These are phyloP conservation scores for Pseudocheirus occidentalis DNA, from an alignment of 2,797 vertebrate genomes.

Conservation along the genomic window DNA sequence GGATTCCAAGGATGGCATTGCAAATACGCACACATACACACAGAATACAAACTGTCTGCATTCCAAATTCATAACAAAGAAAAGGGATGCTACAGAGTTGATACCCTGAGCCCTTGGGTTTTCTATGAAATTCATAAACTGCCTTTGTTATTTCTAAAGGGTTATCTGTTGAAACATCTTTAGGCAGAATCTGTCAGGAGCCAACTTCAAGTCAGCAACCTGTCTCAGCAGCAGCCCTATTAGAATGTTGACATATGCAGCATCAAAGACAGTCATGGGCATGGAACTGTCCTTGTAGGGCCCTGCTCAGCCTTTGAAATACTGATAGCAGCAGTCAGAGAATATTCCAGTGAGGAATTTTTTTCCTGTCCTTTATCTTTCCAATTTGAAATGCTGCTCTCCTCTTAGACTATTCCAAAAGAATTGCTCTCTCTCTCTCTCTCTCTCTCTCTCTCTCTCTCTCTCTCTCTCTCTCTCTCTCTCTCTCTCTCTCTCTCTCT, in stretches of 20 bases:
- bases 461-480: too few species aligned
- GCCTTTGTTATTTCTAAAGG: constrained; percentile 61
- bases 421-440: neutral
- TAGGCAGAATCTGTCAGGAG: constrained; percentile 36
- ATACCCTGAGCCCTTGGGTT: neutral
- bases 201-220: neutral
- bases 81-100: neutral
- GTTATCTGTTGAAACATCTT: constrained; percentile 49
- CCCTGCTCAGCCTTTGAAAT: constrained; percentile 2
- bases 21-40: neutral
- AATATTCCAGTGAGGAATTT: neutral
- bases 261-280: constrained; percentile 57
- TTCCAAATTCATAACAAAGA: neutral
- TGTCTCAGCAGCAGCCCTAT: neutral
- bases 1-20: neutral
- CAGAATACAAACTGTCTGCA: constrained; percentile 14
- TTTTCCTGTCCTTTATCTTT: neutral
- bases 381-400: neutral
- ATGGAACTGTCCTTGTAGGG: constrained; percentile 9
- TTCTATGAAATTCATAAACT: constrained; percentile 31
- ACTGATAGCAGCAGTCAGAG: neutral
- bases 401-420: neutral
- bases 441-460: too few species aligned
- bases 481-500: too few species aligned
- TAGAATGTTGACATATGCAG: constrained; percentile 7